These are phyloP conservation scores for Trichogramma dendrolimi DNA, from an alignment of 2,888 invertebrate genomes.

Conservation along the genomic window DNA sequence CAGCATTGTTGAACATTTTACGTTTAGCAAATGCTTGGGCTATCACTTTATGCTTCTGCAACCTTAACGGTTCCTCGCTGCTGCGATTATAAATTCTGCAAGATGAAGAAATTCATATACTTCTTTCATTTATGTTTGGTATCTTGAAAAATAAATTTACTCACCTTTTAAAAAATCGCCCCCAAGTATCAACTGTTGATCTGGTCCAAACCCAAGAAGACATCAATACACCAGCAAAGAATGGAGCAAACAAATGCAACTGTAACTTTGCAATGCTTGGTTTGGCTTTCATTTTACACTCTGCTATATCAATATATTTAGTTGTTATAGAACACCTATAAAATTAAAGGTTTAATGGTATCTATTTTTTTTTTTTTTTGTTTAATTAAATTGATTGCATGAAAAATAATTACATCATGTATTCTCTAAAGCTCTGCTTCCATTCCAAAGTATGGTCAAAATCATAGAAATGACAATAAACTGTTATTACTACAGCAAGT, in stretches of 20 bases:
- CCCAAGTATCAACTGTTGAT: slow-evolving; percentile 81
- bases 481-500: slow-evolving; percentile 73
- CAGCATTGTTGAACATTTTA: slow-evolving; percentile 77
- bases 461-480: slow-evolving; percentile 79
- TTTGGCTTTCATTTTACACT: slow-evolving; percentile 66
- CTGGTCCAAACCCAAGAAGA: slow-evolving; percentile 93
- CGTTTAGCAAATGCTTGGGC: slow-evolving; percentile 86
- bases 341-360: slow-evolving; percentile 20
- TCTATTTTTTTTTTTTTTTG: slow-evolving; percentile 4
- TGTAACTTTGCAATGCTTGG: slow-evolving; percentile 81
- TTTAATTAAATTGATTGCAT: neutral
- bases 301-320: slow-evolving; percentile 45
- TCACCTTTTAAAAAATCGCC: slow-evolving; percentile 76
- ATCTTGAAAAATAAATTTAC: slow-evolving; percentile 11
- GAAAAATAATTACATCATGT: slow-evolving; percentile 70
- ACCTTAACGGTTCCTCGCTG: slow-evolving; percentile 64
- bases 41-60: slow-evolving; percentile 85
- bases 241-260: slow-evolving; percentile 76
- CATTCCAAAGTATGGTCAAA: slow-evolving; percentile 71
- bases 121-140: slow-evolving; percentile 4
- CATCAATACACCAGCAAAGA: slow-evolving; percentile 82
- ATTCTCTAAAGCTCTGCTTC: slow-evolving; percentile 71
- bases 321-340: slow-evolving; percentile 53
- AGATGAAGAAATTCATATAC: slow-evolving; percentile 22
- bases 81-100: slow-evolving; percentile 70